Percentiles rank a stretch among this genome's conserved stretches.
phyloP scores from a whole-genome alignment of 2,888 invertebrate genomes.

The Oxycera nigricornis region DNA sequence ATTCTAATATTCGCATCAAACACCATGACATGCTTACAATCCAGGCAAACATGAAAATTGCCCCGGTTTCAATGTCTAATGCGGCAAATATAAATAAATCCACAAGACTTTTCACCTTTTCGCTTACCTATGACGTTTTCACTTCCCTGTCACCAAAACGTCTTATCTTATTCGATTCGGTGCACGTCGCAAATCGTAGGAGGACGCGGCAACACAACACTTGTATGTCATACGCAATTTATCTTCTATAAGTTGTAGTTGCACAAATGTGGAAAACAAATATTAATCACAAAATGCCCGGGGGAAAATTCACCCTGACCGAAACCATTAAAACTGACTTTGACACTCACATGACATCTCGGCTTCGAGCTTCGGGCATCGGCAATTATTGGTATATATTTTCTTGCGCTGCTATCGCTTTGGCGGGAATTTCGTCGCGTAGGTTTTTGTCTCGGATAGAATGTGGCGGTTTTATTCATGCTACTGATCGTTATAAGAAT shows the following conservation, averaged over 20 bases:
- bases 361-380: not conserved
- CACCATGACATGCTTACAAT: not conserved
- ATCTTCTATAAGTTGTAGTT: conserved; percentile 6
- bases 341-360: conserved; percentile 32
- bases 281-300: not conserved
- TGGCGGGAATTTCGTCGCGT: not conserved
- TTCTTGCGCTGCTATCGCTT: not conserved
- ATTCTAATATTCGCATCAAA: not conserved
- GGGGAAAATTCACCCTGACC: not conserved
- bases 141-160: not conserved
- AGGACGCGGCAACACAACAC: not conserved
- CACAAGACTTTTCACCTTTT: not conserved
- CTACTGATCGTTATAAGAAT: too few relatives aligned
- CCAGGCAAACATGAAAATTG: too few relatives aligned
- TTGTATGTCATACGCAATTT: not conserved
- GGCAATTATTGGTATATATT: not conserved
- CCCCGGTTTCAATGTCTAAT: not conserved
- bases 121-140: conserved; percentile 9
- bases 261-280: not conserved
- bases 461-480: not conserved
- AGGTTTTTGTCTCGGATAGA: not conserved
- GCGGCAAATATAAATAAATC: not conserved
- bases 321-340: not conserved
- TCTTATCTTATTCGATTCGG: not conserved
- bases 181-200: not conserved